Evolutionary conservation across 1,140 invertebrate genomes (phyloP).

Genomic region (Ceratina australensis): DNA sequence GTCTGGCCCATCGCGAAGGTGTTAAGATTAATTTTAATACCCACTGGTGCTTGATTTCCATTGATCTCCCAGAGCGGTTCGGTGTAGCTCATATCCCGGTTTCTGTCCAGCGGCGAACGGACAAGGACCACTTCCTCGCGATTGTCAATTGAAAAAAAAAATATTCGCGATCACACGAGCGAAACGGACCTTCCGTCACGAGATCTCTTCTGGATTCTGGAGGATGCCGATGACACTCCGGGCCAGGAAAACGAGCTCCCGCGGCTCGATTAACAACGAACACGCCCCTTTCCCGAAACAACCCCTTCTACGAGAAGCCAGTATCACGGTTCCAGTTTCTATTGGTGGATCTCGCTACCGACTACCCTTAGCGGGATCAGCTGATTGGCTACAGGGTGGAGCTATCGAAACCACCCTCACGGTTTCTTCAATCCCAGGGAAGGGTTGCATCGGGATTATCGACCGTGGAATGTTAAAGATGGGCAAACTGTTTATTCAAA

Average conservation of each 20-base stretch:
- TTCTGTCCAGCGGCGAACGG: constrained; percentile 47
- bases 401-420: constrained; percentile 9
- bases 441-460: constrained; percentile 32
- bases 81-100: constrained; percentile 77
- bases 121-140: constrained; percentile 1
- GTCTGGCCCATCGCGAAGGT: too few species aligned
- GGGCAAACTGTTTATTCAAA: constrained; percentile 4
- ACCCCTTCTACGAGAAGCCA: constrained; percentile 13
- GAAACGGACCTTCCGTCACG: neutral
- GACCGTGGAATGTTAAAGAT: constrained; percentile 46
- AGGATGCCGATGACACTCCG: constrained; percentile 1
- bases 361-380: neutral
- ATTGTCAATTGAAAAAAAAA: constrained; percentile 48
- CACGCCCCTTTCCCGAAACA: constrained; percentile 26
- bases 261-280: neutral
- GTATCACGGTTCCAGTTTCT: neutral
- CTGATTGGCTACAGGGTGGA: constrained; percentile 6
- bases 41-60: constrained; percentile 77
- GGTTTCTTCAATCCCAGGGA: neutral
- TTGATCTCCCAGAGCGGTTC: constrained; percentile 78
- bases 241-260: neutral
- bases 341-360: constrained; percentile 8
- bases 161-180: neutral
- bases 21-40: constrained; percentile 37
- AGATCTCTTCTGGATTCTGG: constrained; percentile 27